Evolutionary conservation across 1,140 invertebrate genomes (phyloP).

Genomic region (Thaumatotibia leucotreta): DNA sequence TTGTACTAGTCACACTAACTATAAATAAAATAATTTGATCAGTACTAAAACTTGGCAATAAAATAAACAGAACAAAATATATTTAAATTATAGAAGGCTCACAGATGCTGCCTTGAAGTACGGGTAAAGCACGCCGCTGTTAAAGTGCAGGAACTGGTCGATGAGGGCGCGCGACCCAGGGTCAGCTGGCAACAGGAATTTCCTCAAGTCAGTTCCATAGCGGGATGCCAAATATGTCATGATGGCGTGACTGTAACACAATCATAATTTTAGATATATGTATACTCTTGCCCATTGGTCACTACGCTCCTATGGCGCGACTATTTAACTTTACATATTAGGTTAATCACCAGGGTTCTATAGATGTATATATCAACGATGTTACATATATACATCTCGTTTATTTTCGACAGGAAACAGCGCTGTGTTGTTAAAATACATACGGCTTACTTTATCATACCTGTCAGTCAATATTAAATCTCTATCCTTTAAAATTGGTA

Average conservation of each 20-base stretch:
- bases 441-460: slow-evolving; percentile 31
- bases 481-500: slow-evolving; percentile 83
- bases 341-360: too few species aligned
- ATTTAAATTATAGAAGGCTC: slow-evolving; percentile 19
- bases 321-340: background rate
- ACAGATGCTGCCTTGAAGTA: slow-evolving; percentile 40
- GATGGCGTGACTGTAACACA: slow-evolving; percentile 77
- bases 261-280: background rate
- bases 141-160: slow-evolving; percentile 78
- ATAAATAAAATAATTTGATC: too few species aligned
- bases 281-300: background rate
- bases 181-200: slow-evolving; percentile 77
- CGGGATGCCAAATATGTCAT: slow-evolving; percentile 77
- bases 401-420: too few species aligned
- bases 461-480: slow-evolving; percentile 80
- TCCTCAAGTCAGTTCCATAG: slow-evolving; percentile 65
- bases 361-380: too few species aligned
- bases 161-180: slow-evolving; percentile 74
- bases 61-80: too few species aligned
- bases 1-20: too few species aligned
- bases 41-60: too few species aligned
- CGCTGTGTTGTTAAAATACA: background rate
- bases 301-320: too few species aligned
- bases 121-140: slow-evolving; percentile 73
- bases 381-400: too few species aligned